A percentile compares a stretch with the other conserved stretches of the same genome.
phyloP scores from a whole-genome alignment of 2,888 invertebrate species.

The Tinea trinotella region DNA sequence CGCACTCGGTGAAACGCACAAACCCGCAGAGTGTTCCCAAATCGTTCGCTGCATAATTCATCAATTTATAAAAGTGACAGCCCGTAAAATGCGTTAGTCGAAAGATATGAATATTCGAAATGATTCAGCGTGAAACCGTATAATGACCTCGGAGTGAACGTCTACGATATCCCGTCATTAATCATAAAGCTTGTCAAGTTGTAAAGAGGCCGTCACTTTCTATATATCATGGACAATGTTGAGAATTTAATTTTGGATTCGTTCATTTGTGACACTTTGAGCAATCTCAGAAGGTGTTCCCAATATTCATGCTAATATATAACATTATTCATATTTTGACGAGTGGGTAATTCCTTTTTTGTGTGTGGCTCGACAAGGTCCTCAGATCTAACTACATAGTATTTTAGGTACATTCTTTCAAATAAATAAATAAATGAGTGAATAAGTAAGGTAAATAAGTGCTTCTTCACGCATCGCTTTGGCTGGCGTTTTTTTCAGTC shows the following conservation, averaged over 20 bases:
- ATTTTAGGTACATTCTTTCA: too few relatives aligned
- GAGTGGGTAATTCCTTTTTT: too few relatives aligned
- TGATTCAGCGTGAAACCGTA: conserved; percentile 19
- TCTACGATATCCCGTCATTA: conserved; percentile 12
- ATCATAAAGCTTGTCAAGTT: conserved; percentile 13
- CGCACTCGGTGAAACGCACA: background rate
- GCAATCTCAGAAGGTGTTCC: conserved; percentile 3
- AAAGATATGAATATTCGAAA: conserved; percentile 20
- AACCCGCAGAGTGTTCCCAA: conserved; percentile 5
- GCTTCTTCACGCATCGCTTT: too few relatives aligned
- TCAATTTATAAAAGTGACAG: conserved; percentile 21
- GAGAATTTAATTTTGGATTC: conserved; percentile 5
- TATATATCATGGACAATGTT: conserved; percentile 6
- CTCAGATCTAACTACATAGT: too few relatives aligned
- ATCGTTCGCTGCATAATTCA: conserved; percentile 17
- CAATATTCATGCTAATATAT: too few relatives aligned
- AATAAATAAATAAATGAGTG: too few relatives aligned
- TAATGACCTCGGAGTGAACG: conserved; percentile 8
- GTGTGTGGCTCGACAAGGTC: too few relatives aligned
- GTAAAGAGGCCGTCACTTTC: conserved; percentile 12
- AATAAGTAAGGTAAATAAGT: too few relatives aligned
- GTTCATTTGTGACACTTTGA: background rate
- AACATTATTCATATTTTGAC: too few relatives aligned
- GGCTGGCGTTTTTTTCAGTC: too few relatives aligned
- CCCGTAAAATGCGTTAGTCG: conserved; percentile 19